Percentiles rank a stretch among this genome's conserved stretches.
phyloP scores from a whole-genome alignment of 2,113 vertebrate genomes.

The Todiramphus saurophagus region DNA sequence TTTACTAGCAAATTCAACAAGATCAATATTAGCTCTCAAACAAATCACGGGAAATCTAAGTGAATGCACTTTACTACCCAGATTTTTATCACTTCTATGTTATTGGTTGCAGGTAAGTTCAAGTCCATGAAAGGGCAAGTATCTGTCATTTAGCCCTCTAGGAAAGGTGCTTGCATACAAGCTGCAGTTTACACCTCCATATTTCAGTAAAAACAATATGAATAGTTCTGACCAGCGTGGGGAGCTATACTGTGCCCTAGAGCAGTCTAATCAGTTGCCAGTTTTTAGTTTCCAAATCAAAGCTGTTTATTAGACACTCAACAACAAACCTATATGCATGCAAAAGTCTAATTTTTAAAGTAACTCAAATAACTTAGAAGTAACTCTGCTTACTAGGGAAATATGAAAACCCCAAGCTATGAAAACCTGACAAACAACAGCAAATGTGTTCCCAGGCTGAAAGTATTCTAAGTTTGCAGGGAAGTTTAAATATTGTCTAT shows the following conservation, averaged over 20 bases:
- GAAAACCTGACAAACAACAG: neutral
- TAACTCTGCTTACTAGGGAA: neutral
- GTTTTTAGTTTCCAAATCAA: neutral
- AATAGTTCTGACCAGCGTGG: neutral
- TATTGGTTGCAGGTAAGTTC: neutral
- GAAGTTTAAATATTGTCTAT: slow-evolving; percentile 15
- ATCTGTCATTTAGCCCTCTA: neutral
- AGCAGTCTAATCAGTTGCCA: neutral
- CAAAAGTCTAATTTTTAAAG: neutral
- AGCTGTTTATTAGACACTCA: neutral
- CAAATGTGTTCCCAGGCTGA: neutral
- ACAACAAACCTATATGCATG: neutral
- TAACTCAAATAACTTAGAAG: neutral
- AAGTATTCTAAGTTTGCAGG: slow-evolving; percentile 26
- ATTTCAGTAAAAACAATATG: neutral
- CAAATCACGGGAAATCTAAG: neutral
- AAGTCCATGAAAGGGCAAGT: neutral
- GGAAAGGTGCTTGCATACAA: neutral
- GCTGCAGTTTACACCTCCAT: neutral
- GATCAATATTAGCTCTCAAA: neutral
- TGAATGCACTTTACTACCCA: neutral
- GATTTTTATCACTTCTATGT: neutral
- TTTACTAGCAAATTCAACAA: neutral
- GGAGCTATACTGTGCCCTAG: neutral
- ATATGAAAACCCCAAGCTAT: neutral